Conservation (phyloP, 2,797 vertebrate species). For the Melanotaenia maccullochi region DNA sequence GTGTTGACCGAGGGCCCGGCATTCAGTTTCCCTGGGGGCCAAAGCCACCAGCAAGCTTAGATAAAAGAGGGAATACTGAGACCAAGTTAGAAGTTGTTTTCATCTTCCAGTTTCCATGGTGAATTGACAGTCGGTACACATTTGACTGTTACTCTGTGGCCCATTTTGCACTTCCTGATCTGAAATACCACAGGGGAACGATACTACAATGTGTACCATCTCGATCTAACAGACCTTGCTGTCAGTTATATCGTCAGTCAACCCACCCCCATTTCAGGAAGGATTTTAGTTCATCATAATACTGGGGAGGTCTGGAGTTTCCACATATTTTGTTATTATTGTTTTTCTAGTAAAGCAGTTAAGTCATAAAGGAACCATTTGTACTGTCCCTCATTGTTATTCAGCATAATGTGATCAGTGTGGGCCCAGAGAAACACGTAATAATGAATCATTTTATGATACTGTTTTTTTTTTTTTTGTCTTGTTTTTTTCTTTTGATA, state of each 20-base stretch:
- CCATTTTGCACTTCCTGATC: constrained; percentile 67
- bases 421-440: constrained; percentile 8
- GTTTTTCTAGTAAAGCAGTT: constrained; percentile 18
- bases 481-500: background rate
- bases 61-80: constrained; percentile 37
- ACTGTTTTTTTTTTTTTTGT: constrained; percentile 30
- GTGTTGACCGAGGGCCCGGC: background rate
- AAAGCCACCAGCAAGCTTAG: constrained; percentile 10
- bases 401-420: constrained; percentile 5
- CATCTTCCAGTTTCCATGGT: constrained; percentile 48
- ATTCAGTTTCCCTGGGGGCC: background rate
- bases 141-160: constrained; percentile 56
- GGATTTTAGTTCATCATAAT: constrained; percentile 38
- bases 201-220: constrained; percentile 42
- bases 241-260: constrained; percentile 20
- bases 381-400: constrained; percentile 10
- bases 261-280: constrained; percentile 33
- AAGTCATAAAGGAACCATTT: constrained; percentile 43
- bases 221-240: constrained; percentile 31
- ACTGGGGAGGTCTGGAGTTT: constrained; percentile 25
- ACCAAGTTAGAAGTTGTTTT: constrained; percentile 50
- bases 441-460: constrained; percentile 19
- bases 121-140: constrained; percentile 19
- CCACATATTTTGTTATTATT: constrained; percentile 31
- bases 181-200: constrained; percentile 58